Evolutionary conservation across 2,113 vertebrate species (phyloP), one percentile per base, ranked within the genome.

Genomic region (Gulo gulo): DNA sequence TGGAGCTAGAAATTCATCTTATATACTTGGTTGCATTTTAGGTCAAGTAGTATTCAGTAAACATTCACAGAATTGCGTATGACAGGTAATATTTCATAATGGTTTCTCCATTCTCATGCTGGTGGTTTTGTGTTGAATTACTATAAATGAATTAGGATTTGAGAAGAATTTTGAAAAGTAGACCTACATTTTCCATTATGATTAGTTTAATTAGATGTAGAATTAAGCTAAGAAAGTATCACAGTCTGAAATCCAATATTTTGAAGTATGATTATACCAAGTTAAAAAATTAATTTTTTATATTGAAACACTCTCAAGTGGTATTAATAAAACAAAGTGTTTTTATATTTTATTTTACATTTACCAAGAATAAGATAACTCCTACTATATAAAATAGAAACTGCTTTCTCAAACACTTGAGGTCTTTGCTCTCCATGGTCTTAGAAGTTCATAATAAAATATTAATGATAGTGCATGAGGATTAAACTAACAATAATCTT

Each of bases 81-180:
- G 98, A 98, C 85, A 98, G 98, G 98, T 98, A 99, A 99, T 99
- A 99, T 99, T 99, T 99, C 97, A 99, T 97, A 98, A 98, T 88
- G 76, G 95, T 96, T 98, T 97, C 97, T 97, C 97, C 74, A 98
- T 98, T 99, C 96, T 97, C 98, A 98, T 98, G 88, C 59, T 36
- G 36, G 78, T 92, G 94, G 97, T 98, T 98, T 84, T 95, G 65
- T 95, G 86, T 10, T 18, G 81, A 97, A 93, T 69, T 78, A 65
- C 50, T 18, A 65, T 65, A 97, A 97, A 39, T 73, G 39, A 96
- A 69, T 95, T 97, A 98, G 50, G 73, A 94, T 97, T 98, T 67
- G 61, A 98, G 26, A 4, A 96, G 36, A 97, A 98, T 95, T 78
- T 97, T 47, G 15, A 98, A 98, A 96, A 84, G 20, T 78, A 78